These are phyloP conservation scores for Lasioglossum oenotherae DNA, from an alignment of 2,888 invertebrate genomes.

Conservation along the genomic window DNA sequence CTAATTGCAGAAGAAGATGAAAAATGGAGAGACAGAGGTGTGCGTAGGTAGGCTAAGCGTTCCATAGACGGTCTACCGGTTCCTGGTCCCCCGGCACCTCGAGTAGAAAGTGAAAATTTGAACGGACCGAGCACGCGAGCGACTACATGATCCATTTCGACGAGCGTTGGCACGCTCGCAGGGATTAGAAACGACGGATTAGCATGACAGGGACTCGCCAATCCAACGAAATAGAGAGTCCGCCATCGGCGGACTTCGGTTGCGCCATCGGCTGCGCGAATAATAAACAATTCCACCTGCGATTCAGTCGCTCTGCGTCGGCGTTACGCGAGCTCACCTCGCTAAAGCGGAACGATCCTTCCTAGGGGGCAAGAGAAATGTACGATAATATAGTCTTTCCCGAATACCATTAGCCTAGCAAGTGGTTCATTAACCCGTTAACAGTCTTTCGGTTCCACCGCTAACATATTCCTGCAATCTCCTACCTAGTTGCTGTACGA, in stretches of 20 bases:
- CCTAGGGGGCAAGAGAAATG: background rate
- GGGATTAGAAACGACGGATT: slow-evolving; percentile 80
- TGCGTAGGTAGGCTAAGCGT: background rate
- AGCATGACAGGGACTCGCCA: slow-evolving; percentile 75
- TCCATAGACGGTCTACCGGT: background rate
- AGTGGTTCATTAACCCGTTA: background rate
- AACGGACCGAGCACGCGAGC: slow-evolving; percentile 64
- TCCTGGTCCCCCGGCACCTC: slow-evolving; percentile 30
- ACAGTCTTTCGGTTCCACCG: background rate
- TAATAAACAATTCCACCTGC: slow-evolving; percentile 58
- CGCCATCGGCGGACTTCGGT: slow-evolving; percentile 43
- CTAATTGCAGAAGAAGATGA: background rate
- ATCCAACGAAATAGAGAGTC: slow-evolving; percentile 77
- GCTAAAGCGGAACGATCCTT: slow-evolving; percentile 31
- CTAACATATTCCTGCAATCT: background rate
- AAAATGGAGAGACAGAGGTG: background rate
- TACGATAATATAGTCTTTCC: background rate
- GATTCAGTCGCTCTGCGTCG: slow-evolving; percentile 43
- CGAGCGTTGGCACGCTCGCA: slow-evolving; percentile 56
- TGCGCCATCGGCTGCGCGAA: slow-evolving; percentile 67
- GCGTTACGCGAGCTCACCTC: slow-evolving; percentile 10
- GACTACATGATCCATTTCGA: slow-evolving; percentile 62
- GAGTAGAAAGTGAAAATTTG: slow-evolving; percentile 82
- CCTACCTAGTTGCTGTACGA: background rate
- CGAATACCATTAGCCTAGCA: background rate